Base-by-base conservation (phyloP, 2,888 invertebrate genomes). In the Calameuta idolon region DNA sequence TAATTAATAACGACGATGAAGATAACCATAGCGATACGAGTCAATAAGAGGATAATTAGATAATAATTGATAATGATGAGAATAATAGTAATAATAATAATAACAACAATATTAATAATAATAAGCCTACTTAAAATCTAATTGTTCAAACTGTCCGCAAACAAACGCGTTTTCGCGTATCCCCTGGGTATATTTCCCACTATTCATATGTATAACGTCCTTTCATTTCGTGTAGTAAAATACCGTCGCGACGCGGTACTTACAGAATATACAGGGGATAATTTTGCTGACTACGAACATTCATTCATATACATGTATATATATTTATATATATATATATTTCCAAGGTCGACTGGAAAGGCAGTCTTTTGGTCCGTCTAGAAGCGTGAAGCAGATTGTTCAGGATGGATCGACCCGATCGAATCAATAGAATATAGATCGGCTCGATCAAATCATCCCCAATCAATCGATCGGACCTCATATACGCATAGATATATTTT, bases 381-480 rank as follows among this genome's bases (percentile, higher is more conserved):
- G 23, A 55, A 55, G 55, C 55, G 55, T 55, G 55, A 55, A 55
- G 55, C 55, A 55, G 55, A 55, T 55, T 55, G 55, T 23, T 23
- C 55, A 55, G 55, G 55, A 55, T 55, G 23, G 55, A 55, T 55
- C 23, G 55, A 55, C 9, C 55, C 55, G 55, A 23, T 55, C 55
- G 23, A 23, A 55, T 55, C 55, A 55, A 55, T 23, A 55, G 55
- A 15, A 55, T 55, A 55, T 55, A 55, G 23, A 55, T 55, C 23
- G 23, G 55, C 55, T 55, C 55, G 55, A 55, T 55, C 55, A 55
- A 55, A 55, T 55, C 55, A 23, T 23, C 23, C 23, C 34, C 71
- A 71, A 34, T 71, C 71, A 71, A 23, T 31, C 71, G 34, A 71
- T 71, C 71, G 71, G 71, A 33, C 34, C 33, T 71, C 33, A 71